Conservation (phyloP, 2,113 vertebrate genomes). For the Hypocryptadius cinnamomeus region DNA sequence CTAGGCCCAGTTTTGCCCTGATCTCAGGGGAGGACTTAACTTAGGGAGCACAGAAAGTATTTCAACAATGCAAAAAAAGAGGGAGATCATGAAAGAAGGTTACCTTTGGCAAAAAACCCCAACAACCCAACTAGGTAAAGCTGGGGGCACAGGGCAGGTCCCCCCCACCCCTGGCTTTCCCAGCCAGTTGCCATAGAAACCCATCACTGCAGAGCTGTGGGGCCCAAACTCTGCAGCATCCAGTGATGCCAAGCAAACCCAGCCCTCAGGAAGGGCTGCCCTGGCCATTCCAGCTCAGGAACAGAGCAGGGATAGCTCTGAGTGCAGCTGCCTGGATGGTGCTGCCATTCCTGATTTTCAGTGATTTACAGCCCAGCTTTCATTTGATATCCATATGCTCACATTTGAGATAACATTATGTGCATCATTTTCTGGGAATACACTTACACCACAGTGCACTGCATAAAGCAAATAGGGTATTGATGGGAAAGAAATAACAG, state of each 20-base stretch:
- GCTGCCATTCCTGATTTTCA: neutral
- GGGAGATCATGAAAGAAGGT: neutral
- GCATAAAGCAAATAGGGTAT: neutral
- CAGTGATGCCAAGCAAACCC: neutral
- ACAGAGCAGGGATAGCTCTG: accelerated
- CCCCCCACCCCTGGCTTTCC: neutral
- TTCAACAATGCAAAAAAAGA: accelerated
- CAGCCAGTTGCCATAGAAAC: neutral
- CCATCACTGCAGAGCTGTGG: neutral
- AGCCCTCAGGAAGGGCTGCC: neutral
- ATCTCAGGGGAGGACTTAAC: neutral
- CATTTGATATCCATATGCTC: neutral
- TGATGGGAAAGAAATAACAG: neutral
- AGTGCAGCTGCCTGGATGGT: neutral
- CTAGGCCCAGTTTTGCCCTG: neutral
- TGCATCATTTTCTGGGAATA: neutral
- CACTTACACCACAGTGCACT: neutral
- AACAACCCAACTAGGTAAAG: neutral
- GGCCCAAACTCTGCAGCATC: neutral
- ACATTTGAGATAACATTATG: neutral
- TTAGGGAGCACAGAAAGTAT: neutral
- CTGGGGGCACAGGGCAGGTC: neutral
- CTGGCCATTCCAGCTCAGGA: accelerated
- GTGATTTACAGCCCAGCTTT: neutral
- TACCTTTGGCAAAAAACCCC: neutral